Evolutionary conservation across 2,797 vertebrate species (phyloP), one percentile per base, ranked within the genome.

Genomic region (Peromyscus aztecus): DNA sequence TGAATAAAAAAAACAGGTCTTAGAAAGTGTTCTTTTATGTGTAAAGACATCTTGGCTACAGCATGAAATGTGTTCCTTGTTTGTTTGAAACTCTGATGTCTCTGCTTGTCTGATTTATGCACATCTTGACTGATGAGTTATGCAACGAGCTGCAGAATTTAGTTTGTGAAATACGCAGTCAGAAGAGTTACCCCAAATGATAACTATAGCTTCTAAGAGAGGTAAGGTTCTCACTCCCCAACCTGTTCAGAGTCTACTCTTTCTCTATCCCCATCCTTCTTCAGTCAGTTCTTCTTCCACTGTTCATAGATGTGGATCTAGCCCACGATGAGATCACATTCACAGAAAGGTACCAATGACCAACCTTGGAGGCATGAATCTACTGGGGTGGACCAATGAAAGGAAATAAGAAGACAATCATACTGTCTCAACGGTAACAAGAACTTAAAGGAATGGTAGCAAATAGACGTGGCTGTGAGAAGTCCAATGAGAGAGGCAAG

Each of bases 121-220:
- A 80, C 69, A 55, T 80, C 86, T 67, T 96, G 67, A 96, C 84
- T 87, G 81, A 89, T 95, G 61, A 69, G 57, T 94, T 85, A 69
- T 12, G 82, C 81, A 91, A 81, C 80, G 1, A 65, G 0, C 84
- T 71, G 29, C 9, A 55, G 40, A 83, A 31, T 52, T 93, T 88
- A 75, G 71, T 43, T 77, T 90, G 31, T 73, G 55, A 71, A 78
- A 95, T 90, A 71, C 57, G 8, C 23, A 40, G 27, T 59, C 40
- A 80, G 49, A 73, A 59, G 17, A 63, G 34, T 34, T 65, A 49
- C 75, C 77, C 34, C 93, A 88, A 90, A 19, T 78, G 40, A 9
- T 31, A 55, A 40, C 76, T n/a, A 77, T 40, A 73, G 37, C 82
- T 93, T 65, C 73, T 24, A 92, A 59, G 29, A 89, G 17, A 76